A percentile compares a stretch with the other conserved stretches of the same genome.
phyloP scores from a whole-genome alignment of 23 tunicate genomes.

The Oikopleura dioica region DNA sequence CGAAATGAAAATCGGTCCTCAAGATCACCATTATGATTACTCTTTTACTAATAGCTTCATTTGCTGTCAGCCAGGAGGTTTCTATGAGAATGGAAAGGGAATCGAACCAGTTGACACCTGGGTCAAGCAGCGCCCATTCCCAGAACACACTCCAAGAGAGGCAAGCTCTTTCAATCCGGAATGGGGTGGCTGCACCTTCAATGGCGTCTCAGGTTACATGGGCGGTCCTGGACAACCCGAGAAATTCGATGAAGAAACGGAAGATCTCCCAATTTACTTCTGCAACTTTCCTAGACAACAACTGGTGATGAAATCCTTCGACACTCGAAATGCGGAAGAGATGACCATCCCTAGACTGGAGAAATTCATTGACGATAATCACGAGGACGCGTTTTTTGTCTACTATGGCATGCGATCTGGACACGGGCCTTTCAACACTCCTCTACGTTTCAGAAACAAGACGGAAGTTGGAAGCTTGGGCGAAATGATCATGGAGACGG shows the following conservation, averaged over 20 bases:
- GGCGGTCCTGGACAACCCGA: no score
- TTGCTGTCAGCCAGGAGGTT: not conserved
- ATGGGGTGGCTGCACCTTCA: not conserved
- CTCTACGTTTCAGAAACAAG: not conserved
- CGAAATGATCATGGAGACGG: conserved; percentile 8
- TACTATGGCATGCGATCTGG: conserved; percentile 10
- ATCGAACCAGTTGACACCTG: not conserved
- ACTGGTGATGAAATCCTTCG: not conserved
- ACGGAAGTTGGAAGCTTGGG: not conserved
- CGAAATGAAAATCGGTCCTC: not conserved
- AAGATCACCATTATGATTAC: not conserved
- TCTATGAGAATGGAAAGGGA: not conserved
- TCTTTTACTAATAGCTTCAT: not conserved
- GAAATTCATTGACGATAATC: not conserved
- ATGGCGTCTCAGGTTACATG: no score
- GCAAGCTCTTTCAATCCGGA: not conserved
- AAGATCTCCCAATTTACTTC: no score
- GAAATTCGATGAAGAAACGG: no score
- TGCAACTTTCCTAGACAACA: not conserved
- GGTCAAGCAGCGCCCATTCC: not conserved
- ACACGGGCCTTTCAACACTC: not conserved
- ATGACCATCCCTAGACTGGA: not conserved
- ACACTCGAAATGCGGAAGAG: not conserved
- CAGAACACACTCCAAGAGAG: not conserved
- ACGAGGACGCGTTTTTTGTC: not conserved